phyloP scores from a whole-genome alignment of 2,113 vertebrate genomes.

The Nycticebus coucang region DNA sequence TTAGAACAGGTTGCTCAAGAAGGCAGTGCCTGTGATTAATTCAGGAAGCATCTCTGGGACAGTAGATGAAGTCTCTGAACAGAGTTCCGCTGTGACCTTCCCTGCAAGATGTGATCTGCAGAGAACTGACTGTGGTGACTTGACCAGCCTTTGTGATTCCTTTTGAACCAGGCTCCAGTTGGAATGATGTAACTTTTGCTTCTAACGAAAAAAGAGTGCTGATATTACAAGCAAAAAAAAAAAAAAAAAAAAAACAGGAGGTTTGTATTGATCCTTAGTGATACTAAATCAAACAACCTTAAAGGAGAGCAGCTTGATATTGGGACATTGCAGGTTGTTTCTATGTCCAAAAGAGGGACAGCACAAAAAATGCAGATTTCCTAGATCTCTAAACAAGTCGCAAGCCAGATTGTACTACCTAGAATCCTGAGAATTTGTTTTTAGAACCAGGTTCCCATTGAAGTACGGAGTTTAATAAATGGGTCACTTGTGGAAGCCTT shows the following conservation, averaged over 20 bases:
- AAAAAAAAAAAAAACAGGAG: background rate
- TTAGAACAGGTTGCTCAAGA: slow-evolving; percentile 4
- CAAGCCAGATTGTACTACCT: background rate
- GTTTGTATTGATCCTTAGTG: background rate
- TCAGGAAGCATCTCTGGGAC: background rate
- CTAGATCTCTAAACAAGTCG: background rate
- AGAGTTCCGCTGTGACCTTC: background rate
- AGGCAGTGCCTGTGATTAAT: background rate
- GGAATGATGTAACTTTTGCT: background rate
- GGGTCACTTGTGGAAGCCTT: background rate
- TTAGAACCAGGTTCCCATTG: background rate
- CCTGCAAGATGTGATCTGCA: background rate
- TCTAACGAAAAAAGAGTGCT: background rate
- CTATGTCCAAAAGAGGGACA: background rate
- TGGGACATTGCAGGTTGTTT: background rate
- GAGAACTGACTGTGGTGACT: background rate
- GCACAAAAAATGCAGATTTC: background rate
- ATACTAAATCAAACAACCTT: background rate
- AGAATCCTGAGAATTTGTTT: background rate
- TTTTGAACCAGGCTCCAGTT: background rate
- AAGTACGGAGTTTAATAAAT: background rate
- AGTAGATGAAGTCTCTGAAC: background rate
- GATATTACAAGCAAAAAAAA: slow-evolving; percentile 5
- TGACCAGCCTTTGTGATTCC: slow-evolving; percentile 1
- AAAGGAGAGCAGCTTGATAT: background rate